Conservation (phyloP, 2,888 invertebrate species). For the Drosophila tanythrix region DNA sequence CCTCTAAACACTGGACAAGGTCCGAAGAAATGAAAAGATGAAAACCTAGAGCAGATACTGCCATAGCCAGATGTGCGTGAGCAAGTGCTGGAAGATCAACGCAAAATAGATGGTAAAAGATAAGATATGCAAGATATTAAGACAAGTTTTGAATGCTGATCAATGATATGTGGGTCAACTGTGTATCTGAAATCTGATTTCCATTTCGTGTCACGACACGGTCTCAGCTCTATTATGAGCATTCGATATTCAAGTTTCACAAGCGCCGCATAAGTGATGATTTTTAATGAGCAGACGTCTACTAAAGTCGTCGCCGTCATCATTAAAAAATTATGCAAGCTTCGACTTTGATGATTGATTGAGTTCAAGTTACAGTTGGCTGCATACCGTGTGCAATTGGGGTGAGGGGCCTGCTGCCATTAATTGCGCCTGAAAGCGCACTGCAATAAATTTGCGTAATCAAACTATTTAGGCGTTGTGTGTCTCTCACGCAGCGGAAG, state of each 20-base stretch:
- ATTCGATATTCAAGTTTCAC: constrained; percentile 23
- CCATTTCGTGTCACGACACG: constrained; percentile 13
- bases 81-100: neutral
- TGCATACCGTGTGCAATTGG: constrained; percentile 18
- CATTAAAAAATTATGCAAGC: constrained; percentile 64
- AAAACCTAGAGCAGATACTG: neutral
- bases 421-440: constrained; percentile 61
- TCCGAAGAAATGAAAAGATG: constrained; percentile 5
- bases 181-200: neutral
- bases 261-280: constrained; percentile 25
- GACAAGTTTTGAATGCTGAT: neutral
- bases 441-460: constrained; percentile 75
- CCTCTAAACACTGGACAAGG: constrained; percentile 25
- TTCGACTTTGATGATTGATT: constrained; percentile 64
- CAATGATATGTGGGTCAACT: neutral
- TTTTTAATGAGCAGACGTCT: constrained; percentile 63
- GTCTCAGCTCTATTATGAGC: constrained; percentile 5
- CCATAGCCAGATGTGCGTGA: neutral
- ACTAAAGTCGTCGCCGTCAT: constrained; percentile 46
- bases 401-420: constrained; percentile 34
- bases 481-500: constrained; percentile 65
- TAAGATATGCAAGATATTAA: neutral
- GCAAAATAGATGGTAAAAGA: neutral
- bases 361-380: constrained; percentile 37
- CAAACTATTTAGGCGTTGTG: constrained; percentile 70